phyloP scores from a whole-genome alignment of 2,113 vertebrate genomes.

The Hippocampus barbouri region DNA sequence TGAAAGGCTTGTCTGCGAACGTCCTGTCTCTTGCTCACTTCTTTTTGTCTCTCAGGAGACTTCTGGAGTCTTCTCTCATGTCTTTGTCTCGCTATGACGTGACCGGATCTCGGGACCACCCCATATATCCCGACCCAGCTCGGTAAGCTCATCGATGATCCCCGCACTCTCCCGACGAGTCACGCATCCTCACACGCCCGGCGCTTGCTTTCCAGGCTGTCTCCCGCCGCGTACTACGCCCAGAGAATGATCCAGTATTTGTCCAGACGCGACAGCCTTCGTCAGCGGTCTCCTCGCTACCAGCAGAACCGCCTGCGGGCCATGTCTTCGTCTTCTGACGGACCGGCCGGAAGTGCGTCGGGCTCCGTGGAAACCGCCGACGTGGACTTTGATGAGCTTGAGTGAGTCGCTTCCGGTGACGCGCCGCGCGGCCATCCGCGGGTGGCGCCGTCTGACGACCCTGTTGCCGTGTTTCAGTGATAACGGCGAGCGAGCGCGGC shows the following conservation, averaged over 20 bases:
- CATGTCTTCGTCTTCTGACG: conserved; percentile 77
- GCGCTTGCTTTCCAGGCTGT: conserved; percentile 76
- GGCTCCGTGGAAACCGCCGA: conserved; percentile 86
- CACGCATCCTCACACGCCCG: too few species aligned
- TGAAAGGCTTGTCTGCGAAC: neutral
- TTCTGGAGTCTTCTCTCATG: conserved; percentile 94
- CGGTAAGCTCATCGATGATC: conserved; percentile 71
- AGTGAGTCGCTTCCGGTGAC: conserved; percentile 72
- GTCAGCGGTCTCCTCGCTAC: conserved; percentile 92
- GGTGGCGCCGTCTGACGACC: neutral
- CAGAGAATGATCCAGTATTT: conserved; percentile 99
- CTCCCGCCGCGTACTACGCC: conserved; percentile 96
- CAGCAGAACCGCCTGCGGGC: conserved; percentile 94
- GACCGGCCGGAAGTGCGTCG: conserved; percentile 76
- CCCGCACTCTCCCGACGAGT: neutral
- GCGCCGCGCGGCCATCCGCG: too few species aligned
- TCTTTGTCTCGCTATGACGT: conserved; percentile 95
- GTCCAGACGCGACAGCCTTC: conserved; percentile 95
- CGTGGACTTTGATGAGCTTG: conserved; percentile 95
- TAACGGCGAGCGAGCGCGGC: conserved; percentile 87
- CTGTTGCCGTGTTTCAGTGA: conserved; percentile 71
- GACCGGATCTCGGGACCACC: conserved; percentile 94
- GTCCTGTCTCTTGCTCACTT: neutral
- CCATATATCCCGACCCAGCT: conserved; percentile 97
- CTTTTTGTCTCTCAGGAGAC: conserved; percentile 77